Conservation (phyloP, 1,140 invertebrate species). For the Drosophila nebulosa region DNA sequence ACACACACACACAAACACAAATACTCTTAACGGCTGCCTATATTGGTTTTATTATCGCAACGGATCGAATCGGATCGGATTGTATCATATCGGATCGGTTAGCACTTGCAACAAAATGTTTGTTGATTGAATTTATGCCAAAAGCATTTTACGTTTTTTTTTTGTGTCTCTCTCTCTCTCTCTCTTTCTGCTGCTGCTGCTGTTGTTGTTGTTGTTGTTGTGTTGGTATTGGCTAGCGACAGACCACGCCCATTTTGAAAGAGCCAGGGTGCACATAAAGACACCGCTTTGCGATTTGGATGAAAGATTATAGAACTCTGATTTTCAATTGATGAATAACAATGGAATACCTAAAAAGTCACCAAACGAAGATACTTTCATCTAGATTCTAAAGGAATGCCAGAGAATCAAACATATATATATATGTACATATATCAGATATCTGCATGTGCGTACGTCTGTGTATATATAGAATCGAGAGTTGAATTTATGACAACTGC, state of each 20-base stretch:
- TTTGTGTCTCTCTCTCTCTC: background rate
- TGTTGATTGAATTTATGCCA: slow-evolving; percentile 71
- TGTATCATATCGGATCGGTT: background rate
- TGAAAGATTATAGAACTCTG: slow-evolving; percentile 38
- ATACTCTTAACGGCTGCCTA: slow-evolving; percentile 59
- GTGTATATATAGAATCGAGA: too few species aligned
- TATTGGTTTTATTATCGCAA: slow-evolving; percentile 74
- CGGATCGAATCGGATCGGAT: slow-evolving; percentile 13
- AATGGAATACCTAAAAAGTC: slow-evolving; percentile 16
- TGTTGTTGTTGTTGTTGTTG: background rate
- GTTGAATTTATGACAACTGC: too few species aligned
- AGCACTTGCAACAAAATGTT: slow-evolving; percentile 66
- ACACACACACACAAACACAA: too few species aligned
- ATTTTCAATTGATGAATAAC: slow-evolving; percentile 32
- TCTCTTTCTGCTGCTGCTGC: background rate
- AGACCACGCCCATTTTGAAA: slow-evolving; percentile 47
- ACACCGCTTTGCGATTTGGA: slow-evolving; percentile 26
- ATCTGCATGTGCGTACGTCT: background rate
- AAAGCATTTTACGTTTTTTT: slow-evolving; percentile 32
- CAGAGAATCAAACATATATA: background rate
- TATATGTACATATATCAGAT: background rate
- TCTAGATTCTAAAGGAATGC: background rate
- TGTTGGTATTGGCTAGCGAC: slow-evolving; percentile 43
- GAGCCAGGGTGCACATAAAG: slow-evolving; percentile 13
- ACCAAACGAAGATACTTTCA: background rate